Percentiles rank a stretch among this genome's conserved stretches.
Evolutionary conservation across 2,797 vertebrate species (phyloP).

Genomic region (Cetoscarus ocellatus): DNA sequence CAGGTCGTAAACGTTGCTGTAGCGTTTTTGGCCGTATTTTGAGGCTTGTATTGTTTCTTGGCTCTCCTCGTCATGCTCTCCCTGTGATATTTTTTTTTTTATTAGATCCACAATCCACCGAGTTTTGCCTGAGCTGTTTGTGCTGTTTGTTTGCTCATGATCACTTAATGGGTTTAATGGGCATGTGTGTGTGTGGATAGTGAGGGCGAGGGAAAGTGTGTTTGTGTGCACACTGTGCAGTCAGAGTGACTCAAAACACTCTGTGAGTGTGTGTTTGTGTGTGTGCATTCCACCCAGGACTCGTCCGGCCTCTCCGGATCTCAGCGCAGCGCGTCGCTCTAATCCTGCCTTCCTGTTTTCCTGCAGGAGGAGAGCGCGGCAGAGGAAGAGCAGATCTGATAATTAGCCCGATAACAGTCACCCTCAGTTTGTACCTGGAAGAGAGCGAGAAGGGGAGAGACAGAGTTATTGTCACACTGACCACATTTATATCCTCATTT

Average conservation of each 20-base stretch:
- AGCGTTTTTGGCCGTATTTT: slow-evolving; percentile 60
- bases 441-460: slow-evolving; percentile 7
- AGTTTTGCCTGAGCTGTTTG: slow-evolving; percentile 58
- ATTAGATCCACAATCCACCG: slow-evolving; percentile 45
- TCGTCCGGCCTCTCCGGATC: slow-evolving; percentile 80
- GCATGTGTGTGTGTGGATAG: slow-evolving; percentile 14
- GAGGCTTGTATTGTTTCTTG: slow-evolving; percentile 66
- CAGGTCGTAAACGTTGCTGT: slow-evolving; percentile 64
- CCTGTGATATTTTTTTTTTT: slow-evolving; percentile 39
- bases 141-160: slow-evolving; percentile 69
- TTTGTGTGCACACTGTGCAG: slow-evolving; percentile 33
- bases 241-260: slow-evolving; percentile 22
- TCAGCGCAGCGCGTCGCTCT: slow-evolving; percentile 77
- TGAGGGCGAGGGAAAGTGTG: slow-evolving; percentile 30
- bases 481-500: not conserved
- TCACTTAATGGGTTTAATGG: slow-evolving; percentile 64
- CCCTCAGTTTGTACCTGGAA: slow-evolving; percentile 55
- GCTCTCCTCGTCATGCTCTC: slow-evolving; percentile 54
- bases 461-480: not conserved
- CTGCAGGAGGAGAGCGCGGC: slow-evolving; percentile 70
- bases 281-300: slow-evolving; percentile 68
- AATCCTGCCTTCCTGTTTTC: slow-evolving; percentile 87
- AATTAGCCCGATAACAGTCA: slow-evolving; percentile 67
- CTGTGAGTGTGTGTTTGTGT: slow-evolving; percentile 34
- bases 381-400: slow-evolving; percentile 69